Evolutionary conservation across 2,888 invertebrate species (phyloP).

Genomic region (Sussaba pulchella): DNA sequence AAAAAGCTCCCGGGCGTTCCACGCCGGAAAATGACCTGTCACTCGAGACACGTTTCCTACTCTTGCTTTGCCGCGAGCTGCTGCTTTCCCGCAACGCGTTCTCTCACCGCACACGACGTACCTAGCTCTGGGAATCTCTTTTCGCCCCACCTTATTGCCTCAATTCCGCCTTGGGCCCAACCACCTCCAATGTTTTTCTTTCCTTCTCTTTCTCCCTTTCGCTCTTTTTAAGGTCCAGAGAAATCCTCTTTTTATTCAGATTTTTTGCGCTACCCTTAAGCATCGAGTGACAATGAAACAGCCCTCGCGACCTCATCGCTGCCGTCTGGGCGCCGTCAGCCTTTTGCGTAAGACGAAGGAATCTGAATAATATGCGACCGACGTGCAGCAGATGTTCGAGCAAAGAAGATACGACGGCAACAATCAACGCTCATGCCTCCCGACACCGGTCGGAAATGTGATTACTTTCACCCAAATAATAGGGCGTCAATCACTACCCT

Average conservation of each 20-base stretch:
- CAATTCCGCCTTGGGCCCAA: conserved; percentile 34
- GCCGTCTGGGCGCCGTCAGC: conserved; percentile 10
- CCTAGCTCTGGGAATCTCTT: background rate
- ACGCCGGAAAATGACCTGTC: conserved; percentile 84
- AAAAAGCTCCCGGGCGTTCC: conserved; percentile 74
- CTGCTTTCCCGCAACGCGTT: conserved; percentile 46
- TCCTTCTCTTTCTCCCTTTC: conserved; percentile 46
- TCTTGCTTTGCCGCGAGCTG: conserved; percentile 64
- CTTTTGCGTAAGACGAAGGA: conserved; percentile 4
- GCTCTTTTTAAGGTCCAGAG: conserved; percentile 46
- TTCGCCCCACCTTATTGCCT: background rate
- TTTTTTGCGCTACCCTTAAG: conserved; percentile 44
- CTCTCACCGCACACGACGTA: conserved; percentile 26
- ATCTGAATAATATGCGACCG: conserved; percentile 49
- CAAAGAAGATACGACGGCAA: conserved; percentile 40
- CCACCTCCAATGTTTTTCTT: conserved; percentile 42
- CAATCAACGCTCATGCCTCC: conserved; percentile 48
- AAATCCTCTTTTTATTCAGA: conserved; percentile 45
- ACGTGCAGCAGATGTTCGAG: conserved; percentile 60
- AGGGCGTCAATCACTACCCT: conserved; percentile 23
- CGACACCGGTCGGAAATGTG: conserved; percentile 23
- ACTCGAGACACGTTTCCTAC: conserved; percentile 80
- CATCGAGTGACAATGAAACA: conserved; percentile 57
- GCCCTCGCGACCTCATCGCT: conserved; percentile 46
- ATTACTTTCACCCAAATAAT: conserved; percentile 61